Evolutionary conservation across 2,113 vertebrate species (phyloP), one percentile per base, ranked within the genome.

Genomic region (Amblyornis subalaris): DNA sequence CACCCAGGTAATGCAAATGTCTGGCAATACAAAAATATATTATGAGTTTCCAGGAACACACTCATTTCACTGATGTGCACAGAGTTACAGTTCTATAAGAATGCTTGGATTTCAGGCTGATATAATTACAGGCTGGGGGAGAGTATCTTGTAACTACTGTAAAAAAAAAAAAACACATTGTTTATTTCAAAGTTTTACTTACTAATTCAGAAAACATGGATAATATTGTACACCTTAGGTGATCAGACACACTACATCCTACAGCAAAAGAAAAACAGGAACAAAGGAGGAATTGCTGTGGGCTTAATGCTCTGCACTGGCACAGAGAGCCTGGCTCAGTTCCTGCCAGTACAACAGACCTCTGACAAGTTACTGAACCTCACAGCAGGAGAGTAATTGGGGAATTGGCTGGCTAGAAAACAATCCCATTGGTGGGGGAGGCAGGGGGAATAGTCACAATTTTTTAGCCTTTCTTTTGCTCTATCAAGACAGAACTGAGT

Each of bases 91-190:
- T 33, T 85, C 21, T 67, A 28, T 9, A 21, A 31, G 29, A 77
- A 53, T 4, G 5, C 6, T 50, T 65, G 16, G 25, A 78, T 61
- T 93, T 76, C 33, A 64, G 64, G 5, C 22, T 60, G 35, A 48
- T 33, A n/a, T 1, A 50, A 7, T 36, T 45, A 38, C 0, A 0
- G 3, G 1, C 8, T 2, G 2, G 25, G 9, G 14, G 4, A 1
- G 1, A 35, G 3, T 45, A 28, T 18, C 14, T 47, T 21, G 47
- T 12, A 55, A 47, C 2, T 44, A 83, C 7, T 2, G 2, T 12
- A 25, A 73, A 73, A 50, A n/a, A 73, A 50, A n/a, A 29, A 6
- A 26, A n/a, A 8, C 1, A 12, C 4, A 26, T 28, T 51, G 31
- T 76, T 85, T 14, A n/a, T 64, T 79, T 47, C 11, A 23, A 74